Evolutionary conservation across 2,113 vertebrate genomes (phyloP).

Genomic region (Podarcis cretensis): DNA sequence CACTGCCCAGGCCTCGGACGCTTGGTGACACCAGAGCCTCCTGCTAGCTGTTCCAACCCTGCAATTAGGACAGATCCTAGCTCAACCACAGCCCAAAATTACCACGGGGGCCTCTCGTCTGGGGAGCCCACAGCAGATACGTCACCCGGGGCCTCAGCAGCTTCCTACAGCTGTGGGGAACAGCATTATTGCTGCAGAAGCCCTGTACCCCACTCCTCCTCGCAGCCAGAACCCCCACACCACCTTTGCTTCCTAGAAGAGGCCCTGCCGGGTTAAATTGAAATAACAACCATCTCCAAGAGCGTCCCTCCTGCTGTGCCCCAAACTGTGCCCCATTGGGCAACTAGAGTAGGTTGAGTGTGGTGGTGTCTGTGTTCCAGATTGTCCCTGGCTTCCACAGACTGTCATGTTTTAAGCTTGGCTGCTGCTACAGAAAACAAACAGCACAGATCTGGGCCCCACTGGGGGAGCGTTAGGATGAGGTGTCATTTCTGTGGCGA

Average conservation of each 20-base stretch:
- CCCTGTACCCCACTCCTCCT: background rate
- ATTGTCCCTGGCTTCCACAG: background rate
- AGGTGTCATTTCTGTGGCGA: conserved; percentile 60
- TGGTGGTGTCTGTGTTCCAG: background rate
- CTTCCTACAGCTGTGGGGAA: conserved; percentile 13
- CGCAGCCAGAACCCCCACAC: background rate
- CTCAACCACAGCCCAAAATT: conserved; percentile 43
- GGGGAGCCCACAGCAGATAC: conserved; percentile 40
- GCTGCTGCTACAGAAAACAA: background rate
- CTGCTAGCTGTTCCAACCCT: conserved; percentile 24
- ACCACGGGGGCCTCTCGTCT: conserved; percentile 37
- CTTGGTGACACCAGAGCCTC: conserved; percentile 37
- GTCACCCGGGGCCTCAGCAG: conserved; percentile 34
- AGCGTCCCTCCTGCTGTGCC: background rate
- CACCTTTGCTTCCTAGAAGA: background rate
- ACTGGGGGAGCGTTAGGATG: conserved; percentile 16
- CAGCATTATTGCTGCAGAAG: background rate
- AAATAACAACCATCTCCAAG: background rate
- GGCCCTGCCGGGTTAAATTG: background rate
- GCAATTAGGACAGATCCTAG: conserved; percentile 46
- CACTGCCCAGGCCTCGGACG: conserved; percentile 30
- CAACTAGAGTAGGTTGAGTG: background rate
- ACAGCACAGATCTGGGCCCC: background rate
- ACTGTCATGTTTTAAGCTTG: background rate
- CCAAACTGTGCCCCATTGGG: background rate